Base-by-base conservation (phyloP, 64 coral and sea anemone genomes). In the Dendronephthya gigantea region DNA sequence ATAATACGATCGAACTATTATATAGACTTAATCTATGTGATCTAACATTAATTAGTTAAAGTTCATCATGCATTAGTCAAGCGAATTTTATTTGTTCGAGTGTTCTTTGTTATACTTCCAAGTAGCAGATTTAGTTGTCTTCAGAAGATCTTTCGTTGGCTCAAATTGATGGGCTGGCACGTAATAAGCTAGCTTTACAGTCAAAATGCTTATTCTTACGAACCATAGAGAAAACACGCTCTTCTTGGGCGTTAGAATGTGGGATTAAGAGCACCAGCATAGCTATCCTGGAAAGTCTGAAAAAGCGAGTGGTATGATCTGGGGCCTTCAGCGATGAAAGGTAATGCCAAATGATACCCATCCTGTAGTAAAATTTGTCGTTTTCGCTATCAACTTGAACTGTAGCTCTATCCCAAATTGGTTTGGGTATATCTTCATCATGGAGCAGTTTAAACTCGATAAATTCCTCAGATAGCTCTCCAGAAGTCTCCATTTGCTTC, bases 221-320 rank as follows among this genome's bases (percentile, higher is more conserved):
- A 62, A 62, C 55, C 55, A 62, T 62, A 1, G 81, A 45, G 27
- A 83, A 83, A 41, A 83, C 19, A 35, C 81, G 31, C 81, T 82
- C 75, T 35, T 83, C 81, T 83, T 84, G 32, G 50, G 82, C 88
- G 66, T 84, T 89, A 23, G 88, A 83, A 84, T 89, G 59, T 35
- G 88, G 55, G 51, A 84, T 72, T 59, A 89, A 32, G 40, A 89
- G 39, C 34, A 89, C 82, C 35, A 89, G 88, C 48, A 68, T 84
- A 79, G 82, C 82, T 83, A 89, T 51, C 35, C 68, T 83, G 82
- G 88, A 59, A 48, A 75, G 15, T 86, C 58, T 25, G 14, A 17
- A 14, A 70, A 68, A 74, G 10, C 76, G 59, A 87, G 14, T 19
- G 51, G 15, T 58, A 2, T n/a, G 15, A 58, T 58, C 51, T 19